These are phyloP conservation scores for Prunella himalayana DNA, from an alignment of 2,113 vertebrate genomes.

Conservation along the genomic window DNA sequence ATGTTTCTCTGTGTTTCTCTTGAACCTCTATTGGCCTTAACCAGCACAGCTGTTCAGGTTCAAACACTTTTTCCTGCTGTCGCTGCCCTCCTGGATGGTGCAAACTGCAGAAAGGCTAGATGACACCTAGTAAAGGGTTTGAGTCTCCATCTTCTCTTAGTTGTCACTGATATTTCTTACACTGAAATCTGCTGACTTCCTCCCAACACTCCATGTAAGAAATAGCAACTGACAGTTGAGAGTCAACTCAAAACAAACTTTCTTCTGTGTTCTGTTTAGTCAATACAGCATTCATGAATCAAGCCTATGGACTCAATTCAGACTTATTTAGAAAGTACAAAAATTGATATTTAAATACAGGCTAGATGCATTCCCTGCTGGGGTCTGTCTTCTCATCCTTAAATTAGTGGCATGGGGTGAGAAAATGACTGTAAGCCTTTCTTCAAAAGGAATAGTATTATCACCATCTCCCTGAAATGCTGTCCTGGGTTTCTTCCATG, in stretches of 20 bases:
- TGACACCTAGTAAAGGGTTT: not conserved
- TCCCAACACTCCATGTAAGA: conserved; percentile 1
- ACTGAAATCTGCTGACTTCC: not conserved
- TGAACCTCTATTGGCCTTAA: conserved; percentile 56
- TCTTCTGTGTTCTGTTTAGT: not conserved
- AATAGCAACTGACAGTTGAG: conserved; percentile 22
- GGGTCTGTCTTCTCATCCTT: conserved; percentile 1
- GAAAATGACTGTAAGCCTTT: not conserved
- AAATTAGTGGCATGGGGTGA: not conserved
- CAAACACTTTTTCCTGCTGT: not conserved
- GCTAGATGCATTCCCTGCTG: not conserved
- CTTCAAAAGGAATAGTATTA: not conserved
- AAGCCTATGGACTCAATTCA: conserved; percentile 30
- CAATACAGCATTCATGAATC: conserved; percentile 58
- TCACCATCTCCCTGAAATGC: not conserved
- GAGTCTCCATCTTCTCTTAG: not conserved
- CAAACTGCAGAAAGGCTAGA: not conserved
- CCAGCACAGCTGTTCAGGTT: conserved; percentile 48
- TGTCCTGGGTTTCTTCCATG: not conserved
- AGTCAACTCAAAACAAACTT: not conserved
- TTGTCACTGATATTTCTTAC: conserved; percentile 2
- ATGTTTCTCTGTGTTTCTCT: not conserved
- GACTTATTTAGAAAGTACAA: conserved; percentile 4
- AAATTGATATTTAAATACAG: conserved; percentile 12
- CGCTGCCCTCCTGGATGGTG: not conserved